Percentiles rank a stretch among this genome's conserved stretches.
Conservation (phyloP, 2,888 invertebrate species). For the Euphydryas editha region DNA sequence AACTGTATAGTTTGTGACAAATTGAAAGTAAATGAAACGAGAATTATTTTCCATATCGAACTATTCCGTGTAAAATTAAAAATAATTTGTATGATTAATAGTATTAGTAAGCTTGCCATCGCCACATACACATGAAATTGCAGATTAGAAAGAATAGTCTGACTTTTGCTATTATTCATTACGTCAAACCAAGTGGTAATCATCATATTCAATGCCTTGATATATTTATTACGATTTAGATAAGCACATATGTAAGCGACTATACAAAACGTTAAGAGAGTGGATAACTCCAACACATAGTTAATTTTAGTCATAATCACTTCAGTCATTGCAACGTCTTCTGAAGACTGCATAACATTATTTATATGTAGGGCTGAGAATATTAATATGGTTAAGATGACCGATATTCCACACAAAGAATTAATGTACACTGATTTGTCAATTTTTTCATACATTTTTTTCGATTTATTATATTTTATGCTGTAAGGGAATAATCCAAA, state of each 20-base stretch:
- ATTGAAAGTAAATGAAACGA: constrained; percentile 59
- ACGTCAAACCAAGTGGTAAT: constrained; percentile 51
- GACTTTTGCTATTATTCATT: constrained; percentile 44
- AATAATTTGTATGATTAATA: constrained; percentile 51
- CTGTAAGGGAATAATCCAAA: constrained; percentile 50
- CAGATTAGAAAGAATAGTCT: constrained; percentile 49
- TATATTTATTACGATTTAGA: constrained; percentile 54
- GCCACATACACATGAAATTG: constrained; percentile 52
- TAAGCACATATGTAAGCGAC: constrained; percentile 58
- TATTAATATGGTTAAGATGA: constrained; percentile 49
- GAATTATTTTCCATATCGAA: constrained; percentile 62
- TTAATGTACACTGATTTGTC: constrained; percentile 64
- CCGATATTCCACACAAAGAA: constrained; percentile 53
- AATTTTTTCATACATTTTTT: constrained; percentile 47
- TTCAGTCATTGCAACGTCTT: constrained; percentile 53
- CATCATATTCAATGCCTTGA: constrained; percentile 61
- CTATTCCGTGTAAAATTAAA: constrained; percentile 60
- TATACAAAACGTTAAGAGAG: constrained; percentile 50
- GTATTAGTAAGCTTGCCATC: constrained; percentile 45
- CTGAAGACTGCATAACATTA: constrained; percentile 50
- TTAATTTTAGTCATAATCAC: constrained; percentile 63
- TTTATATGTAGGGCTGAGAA: constrained; percentile 58
- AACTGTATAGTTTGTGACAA: constrained; percentile 68
- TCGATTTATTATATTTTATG: constrained; percentile 43
- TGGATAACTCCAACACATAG: constrained; percentile 60